These are phyloP conservation scores for Nibea coibor DNA, from an alignment of 2,113 vertebrate genomes.

Conservation along the genomic window DNA sequence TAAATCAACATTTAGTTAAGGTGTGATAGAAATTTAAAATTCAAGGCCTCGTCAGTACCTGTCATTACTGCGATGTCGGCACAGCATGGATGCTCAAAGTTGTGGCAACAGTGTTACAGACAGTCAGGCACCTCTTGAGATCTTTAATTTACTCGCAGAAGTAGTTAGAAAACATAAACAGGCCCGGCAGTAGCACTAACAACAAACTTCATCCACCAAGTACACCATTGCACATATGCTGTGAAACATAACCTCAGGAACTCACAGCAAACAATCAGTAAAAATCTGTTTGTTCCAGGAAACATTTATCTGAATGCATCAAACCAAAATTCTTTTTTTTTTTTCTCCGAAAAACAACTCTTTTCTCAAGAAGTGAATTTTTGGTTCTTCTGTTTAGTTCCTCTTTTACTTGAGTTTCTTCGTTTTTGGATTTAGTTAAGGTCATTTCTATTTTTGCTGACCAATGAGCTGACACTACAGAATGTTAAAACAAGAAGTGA, in stretches of 20 bases:
- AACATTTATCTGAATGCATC: conserved; percentile 1
- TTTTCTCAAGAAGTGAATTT: not conserved
- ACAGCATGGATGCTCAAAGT: not conserved
- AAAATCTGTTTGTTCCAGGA: not conserved
- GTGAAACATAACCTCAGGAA: not conserved
- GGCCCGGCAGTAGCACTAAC: not conserved
- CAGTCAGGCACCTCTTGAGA: not conserved
- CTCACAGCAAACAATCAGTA: not conserved
- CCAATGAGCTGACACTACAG: conserved; percentile 13
- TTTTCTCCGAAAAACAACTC: not conserved
- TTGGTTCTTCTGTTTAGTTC: not conserved
- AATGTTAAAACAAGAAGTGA: conserved; percentile 42
- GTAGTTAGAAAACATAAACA: not conserved
- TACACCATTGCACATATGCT: not conserved
- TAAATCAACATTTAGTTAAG: conserved; percentile 55
- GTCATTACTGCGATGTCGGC: conserved; percentile 1
- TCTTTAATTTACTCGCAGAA: conserved; percentile 17
- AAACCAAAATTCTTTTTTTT: not conserved
- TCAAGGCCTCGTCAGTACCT: conserved; percentile 6
- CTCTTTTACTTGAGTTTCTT: not conserved
- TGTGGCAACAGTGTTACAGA: conserved; percentile 9
- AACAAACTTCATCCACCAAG: not conserved
- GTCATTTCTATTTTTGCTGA: conserved; percentile 39
- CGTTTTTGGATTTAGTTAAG: not conserved
- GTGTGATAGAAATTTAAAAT: conserved; percentile 38